A percentile compares a stretch with the other conserved stretches of the same genome.
phyloP scores from a whole-genome alignment of 1,140 invertebrate species.

The Platyscapa corneri region DNA sequence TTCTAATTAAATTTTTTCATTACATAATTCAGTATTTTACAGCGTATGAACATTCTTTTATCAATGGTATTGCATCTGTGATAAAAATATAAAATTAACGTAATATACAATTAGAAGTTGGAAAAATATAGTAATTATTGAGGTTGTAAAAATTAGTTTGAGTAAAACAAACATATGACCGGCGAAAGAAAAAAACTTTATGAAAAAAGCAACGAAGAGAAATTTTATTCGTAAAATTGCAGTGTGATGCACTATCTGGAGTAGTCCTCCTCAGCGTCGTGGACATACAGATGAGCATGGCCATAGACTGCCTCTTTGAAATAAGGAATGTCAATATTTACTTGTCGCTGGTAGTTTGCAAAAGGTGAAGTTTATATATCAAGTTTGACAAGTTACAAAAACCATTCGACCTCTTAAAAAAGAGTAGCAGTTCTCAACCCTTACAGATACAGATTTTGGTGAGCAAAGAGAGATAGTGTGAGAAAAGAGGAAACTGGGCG shows the following conservation, averaged over 20 bases:
- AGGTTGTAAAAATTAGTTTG: not conserved
- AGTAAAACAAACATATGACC: not conserved
- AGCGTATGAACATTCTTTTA: no score
- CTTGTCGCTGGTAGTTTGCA: constrained; percentile 53
- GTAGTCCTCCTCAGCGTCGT: not conserved
- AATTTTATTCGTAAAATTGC: constrained; percentile 54
- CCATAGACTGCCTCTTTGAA: constrained; percentile 66
- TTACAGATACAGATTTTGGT: not conserved
- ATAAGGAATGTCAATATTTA: constrained; percentile 69
- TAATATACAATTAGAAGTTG: no score
- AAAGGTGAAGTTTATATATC: not conserved
- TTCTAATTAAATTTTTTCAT: no score
- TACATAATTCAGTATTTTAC: no score
- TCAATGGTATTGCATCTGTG: no score
- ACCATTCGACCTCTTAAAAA: constrained; percentile 24
- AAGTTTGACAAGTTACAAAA: constrained; percentile 4
- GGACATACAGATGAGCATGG: constrained; percentile 66
- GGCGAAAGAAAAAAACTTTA: no score
- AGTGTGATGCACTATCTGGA: not conserved
- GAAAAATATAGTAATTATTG: no score
- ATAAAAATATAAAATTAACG: no score
- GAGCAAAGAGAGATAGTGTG: constrained; percentile 1
- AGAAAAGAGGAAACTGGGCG: constrained; percentile 20
- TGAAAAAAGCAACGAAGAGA: constrained; percentile 23
- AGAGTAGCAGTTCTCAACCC: not conserved